Percentiles rank a stretch among this genome's conserved stretches.
These are phyloP conservation scores for Drosophila cracens DNA, from an alignment of 2,888 invertebrate species.

Conservation along the genomic window DNA sequence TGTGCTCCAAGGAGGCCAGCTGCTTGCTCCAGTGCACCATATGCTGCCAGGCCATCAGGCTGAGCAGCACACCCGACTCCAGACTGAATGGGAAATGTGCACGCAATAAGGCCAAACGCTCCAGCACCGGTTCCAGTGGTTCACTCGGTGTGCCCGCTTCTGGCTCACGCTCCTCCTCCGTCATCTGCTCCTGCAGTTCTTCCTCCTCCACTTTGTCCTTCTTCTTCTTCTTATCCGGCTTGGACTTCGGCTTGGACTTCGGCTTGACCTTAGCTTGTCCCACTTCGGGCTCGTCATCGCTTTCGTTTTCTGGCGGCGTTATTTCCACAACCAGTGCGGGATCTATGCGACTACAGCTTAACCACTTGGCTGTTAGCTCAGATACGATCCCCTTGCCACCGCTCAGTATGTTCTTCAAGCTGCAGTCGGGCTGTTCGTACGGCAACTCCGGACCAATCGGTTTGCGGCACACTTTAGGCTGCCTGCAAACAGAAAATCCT, in stretches of 20 bases:
- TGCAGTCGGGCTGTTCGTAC: conserved; percentile 87
- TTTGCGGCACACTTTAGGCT: conserved; percentile 67
- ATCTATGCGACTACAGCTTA: conserved; percentile 90
- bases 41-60: conserved; percentile 97
- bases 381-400: conserved; percentile 93
- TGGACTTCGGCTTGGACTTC: conserved; percentile 15
- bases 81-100: conserved; percentile 95
- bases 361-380: conserved; percentile 95
- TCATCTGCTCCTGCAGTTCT: conserved; percentile 35
- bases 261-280: conserved; percentile 15
- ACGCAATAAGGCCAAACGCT: conserved; percentile 88
- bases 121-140: conserved; percentile 85
- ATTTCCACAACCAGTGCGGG: conserved; percentile 87
- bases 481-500: conserved; percentile 55
- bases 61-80: conserved; percentile 90
- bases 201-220: conserved; percentile 11
- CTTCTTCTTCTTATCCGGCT: neutral
- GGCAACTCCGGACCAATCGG: conserved; percentile 86
- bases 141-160: conserved; percentile 17
- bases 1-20: conserved; percentile 87
- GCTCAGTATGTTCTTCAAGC: conserved; percentile 88
- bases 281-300: conserved; percentile 51
- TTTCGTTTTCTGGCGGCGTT: conserved; percentile 84
- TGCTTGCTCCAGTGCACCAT: conserved; percentile 94
- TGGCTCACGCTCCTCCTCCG: conserved; percentile 9